phyloP scores from a whole-genome alignment of 1,140 invertebrate genomes.

The Heliconius congener region DNA sequence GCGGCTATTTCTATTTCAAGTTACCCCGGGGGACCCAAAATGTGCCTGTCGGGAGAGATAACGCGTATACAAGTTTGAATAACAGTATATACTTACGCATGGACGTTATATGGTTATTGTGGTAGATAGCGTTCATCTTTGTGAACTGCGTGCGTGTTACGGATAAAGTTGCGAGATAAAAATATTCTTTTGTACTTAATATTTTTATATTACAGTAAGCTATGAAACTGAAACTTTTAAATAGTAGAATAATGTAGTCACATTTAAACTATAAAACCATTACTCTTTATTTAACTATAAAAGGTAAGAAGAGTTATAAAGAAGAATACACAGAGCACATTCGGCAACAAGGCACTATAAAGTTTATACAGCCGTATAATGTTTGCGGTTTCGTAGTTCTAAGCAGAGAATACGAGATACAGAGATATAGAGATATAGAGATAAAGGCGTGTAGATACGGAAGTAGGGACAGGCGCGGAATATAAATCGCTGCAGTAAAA shows the following conservation, averaged over 20 bases:
- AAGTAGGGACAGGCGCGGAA: constrained; percentile 50
- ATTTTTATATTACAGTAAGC: neutral
- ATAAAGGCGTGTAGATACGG: too few species aligned
- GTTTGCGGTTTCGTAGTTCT: constrained; percentile 33
- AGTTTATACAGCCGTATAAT: constrained; percentile 31
- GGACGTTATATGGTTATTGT: constrained; percentile 41
- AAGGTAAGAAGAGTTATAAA: neutral
- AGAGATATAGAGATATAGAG: constrained; percentile 36
- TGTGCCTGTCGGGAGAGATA: constrained; percentile 72
- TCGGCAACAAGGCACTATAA: constrained; percentile 31
- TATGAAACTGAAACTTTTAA: neutral
- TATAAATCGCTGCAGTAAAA: constrained; percentile 70
- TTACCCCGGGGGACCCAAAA: constrained; percentile 67
- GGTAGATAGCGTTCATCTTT: constrained; percentile 23
- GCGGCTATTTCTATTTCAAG: constrained; percentile 79
- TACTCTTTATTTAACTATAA: neutral
- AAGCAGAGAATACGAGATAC: constrained; percentile 51
- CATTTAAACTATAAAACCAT: neutral
- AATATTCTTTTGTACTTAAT: constrained; percentile 16
- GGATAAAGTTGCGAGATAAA: constrained; percentile 24
- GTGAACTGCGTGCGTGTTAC: constrained; percentile 29
- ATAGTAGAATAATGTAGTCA: neutral
- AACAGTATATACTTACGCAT: constrained; percentile 42
- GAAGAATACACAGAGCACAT: constrained; percentile 17
- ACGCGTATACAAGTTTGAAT: constrained; percentile 48